phyloP scores from a whole-genome alignment of 2,797 vertebrate genomes.

The Scleropages formosus region DNA sequence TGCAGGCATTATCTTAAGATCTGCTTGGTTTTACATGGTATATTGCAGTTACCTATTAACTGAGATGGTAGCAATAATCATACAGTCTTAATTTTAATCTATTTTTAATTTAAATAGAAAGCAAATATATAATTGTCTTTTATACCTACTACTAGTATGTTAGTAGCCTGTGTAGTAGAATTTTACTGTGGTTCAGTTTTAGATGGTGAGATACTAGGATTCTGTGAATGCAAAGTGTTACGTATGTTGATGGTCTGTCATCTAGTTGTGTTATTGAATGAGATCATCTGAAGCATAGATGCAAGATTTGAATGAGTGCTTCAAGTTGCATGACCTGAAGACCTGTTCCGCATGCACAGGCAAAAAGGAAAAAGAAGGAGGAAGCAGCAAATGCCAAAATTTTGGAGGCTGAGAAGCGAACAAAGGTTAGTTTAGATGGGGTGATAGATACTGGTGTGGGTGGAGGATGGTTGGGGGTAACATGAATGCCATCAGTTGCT shows the following conservation, averaged over 20 bases:
- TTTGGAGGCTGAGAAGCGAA: slow-evolving; percentile 91
- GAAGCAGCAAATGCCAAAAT: slow-evolving; percentile 94
- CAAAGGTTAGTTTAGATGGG: slow-evolving; percentile 82
- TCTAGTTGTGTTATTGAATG: slow-evolving; percentile 58
- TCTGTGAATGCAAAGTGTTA: neutral
- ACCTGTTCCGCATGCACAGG: slow-evolving; percentile 79
- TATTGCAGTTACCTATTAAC: no score
- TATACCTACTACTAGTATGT: neutral
- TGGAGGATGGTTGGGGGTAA: slow-evolving; percentile 30
- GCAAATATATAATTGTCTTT: neutral
- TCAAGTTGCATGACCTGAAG: slow-evolving; percentile 67
- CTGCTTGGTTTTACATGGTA: no score
- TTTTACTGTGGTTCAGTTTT: no score
- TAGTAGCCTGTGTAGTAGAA: neutral
- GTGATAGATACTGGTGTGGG: slow-evolving; percentile 50
- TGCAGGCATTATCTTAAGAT: no score
- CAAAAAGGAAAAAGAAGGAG: slow-evolving; percentile 94
- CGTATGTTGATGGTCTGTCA: slow-evolving; percentile 17
- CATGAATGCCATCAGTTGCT: slow-evolving; percentile 18
- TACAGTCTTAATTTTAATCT: no score
- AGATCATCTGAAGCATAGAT: slow-evolving; percentile 61
- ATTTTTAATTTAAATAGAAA: neutral
- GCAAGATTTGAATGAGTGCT: no score
- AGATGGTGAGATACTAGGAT: no score
- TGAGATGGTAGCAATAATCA: no score